Evolutionary conservation across 2,113 vertebrate species (phyloP), one percentile per base, ranked within the genome.

Genomic region (Dendrocopos noguchii): DNA sequence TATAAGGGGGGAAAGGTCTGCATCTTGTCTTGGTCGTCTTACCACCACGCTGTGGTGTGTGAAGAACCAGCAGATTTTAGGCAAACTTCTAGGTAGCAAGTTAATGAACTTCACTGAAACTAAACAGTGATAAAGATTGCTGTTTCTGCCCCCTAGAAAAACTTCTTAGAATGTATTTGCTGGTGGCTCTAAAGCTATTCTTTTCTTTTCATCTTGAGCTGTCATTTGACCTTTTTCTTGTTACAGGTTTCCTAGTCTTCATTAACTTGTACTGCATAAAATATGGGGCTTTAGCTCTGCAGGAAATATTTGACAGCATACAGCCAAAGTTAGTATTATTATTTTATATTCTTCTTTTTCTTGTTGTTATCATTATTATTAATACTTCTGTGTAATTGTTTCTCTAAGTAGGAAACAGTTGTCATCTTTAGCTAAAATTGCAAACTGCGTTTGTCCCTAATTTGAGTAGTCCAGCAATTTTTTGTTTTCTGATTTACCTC

Each of bases 221-320:
- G 86, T n/a, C 75, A 87, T 84, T 83, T 19, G 42, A 46, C 56
- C 34, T 55, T 80, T 96, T 79, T 96, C 66, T 97, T 68, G 66
- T 90, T 59, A 84, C 97, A 99, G 99, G 99, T 98, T 99, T 99
- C 96, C 97, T 99, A 89, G 99, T 99, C 82, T 99, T 99, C 95
- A 97, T 99, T 96, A 99, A 99, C 95, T 97, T 99, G 87, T 99
- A 99, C 70, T 97, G 98, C 97, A 98, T 99, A 87, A 99, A 98
- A 97, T 99, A 99, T 2, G 99, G 99, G 60, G 98, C 99, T 1
- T 98, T 99, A 91, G 99, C 99, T 52, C 97, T 99, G 73, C 99
- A 99, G 94, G 99, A 99, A 97, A 98, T 99, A 94, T 99, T 99
- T 97, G 99, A 99, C 97, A 98, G 97, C 95, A 99, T 99, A 95